These are phyloP conservation scores for Lophius piscatorius DNA, from an alignment of 2,113 vertebrate species.

Conservation along the genomic window DNA sequence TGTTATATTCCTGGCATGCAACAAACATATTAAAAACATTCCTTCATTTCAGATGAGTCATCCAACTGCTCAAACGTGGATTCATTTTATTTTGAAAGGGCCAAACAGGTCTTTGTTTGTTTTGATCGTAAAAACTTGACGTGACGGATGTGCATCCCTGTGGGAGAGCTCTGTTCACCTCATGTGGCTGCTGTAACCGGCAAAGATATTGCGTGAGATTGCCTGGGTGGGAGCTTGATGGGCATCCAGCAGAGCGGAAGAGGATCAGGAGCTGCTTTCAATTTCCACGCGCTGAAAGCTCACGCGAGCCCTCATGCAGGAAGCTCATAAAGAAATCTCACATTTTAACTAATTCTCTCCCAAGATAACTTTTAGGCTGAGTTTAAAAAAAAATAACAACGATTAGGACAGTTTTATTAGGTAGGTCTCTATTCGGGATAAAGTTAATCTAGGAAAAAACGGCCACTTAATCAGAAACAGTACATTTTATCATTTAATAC, in stretches of 20 bases:
- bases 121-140: slow-evolving; percentile 4
- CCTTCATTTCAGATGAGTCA: too few species aligned
- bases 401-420: too few species aligned
- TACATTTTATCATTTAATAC: background rate
- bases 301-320: background rate
- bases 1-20: too few species aligned
- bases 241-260: slow-evolving; percentile 18
- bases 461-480: background rate
- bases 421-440: background rate
- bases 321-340: slow-evolving; percentile 4
- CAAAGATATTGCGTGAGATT: slow-evolving; percentile 70
- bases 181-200: slow-evolving; percentile 58
- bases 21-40: too few species aligned
- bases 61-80: too few species aligned
- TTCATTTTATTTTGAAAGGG: slow-evolving; percentile 29
- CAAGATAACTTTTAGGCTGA: too few species aligned
- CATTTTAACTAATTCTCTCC: background rate
- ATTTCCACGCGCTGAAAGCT: slow-evolving; percentile 1
- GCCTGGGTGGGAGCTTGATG: slow-evolving; percentile 13
- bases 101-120: slow-evolving; percentile 10
- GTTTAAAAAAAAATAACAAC: too few species aligned
- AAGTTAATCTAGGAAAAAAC: background rate
- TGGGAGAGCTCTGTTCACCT: slow-evolving; percentile 15
- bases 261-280: slow-evolving; percentile 19
- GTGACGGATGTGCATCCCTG: background rate